Percentiles rank a stretch among this genome's conserved stretches.
Conservation (phyloP, 1,140 invertebrate genomes). For the Drosophila parvula region DNA sequence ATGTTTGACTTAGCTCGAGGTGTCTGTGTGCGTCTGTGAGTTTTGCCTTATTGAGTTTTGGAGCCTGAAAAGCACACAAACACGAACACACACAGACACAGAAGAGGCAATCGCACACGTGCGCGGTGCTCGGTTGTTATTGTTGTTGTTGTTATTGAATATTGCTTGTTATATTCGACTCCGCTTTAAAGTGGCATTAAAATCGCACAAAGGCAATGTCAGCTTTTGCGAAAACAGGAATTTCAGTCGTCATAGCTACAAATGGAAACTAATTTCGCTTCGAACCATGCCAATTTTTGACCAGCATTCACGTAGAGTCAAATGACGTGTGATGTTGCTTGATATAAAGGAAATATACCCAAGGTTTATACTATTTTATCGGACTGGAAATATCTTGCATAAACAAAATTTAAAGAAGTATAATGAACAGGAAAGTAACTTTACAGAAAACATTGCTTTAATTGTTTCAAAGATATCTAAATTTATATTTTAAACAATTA, state of each 20-base stretch:
- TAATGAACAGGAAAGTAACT: no score
- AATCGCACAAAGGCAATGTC: slow-evolving; percentile 28
- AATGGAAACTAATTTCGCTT: slow-evolving; percentile 23
- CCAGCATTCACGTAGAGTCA: not conserved
- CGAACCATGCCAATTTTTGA: not conserved
- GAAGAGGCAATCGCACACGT: slow-evolving; percentile 24
- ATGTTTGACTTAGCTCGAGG: slow-evolving; percentile 49
- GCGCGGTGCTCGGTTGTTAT: not conserved
- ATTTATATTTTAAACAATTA: not conserved
- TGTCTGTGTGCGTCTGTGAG: slow-evolving; percentile 22
- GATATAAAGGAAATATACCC: no score
- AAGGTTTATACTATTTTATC: no score
- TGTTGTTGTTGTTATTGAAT: slow-evolving; percentile 18
- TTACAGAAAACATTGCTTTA: no score
- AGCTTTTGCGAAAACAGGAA: slow-evolving; percentile 30
- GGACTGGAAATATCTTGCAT: no score
- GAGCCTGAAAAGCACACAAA: slow-evolving; percentile 28
- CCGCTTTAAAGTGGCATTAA: slow-evolving; percentile 46
- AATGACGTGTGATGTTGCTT: not conserved
- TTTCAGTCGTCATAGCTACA: slow-evolving; percentile 43
- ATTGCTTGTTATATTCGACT: slow-evolving; percentile 56
- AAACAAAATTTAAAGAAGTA: no score
- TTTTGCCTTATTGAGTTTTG: slow-evolving; percentile 62
- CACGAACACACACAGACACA: not conserved
- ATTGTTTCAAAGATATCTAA: no score